Evolutionary conservation across 1,140 invertebrate genomes (phyloP), one percentile per base, ranked within the genome.

Genomic region (Lysiphlebus fabarum): DNA sequence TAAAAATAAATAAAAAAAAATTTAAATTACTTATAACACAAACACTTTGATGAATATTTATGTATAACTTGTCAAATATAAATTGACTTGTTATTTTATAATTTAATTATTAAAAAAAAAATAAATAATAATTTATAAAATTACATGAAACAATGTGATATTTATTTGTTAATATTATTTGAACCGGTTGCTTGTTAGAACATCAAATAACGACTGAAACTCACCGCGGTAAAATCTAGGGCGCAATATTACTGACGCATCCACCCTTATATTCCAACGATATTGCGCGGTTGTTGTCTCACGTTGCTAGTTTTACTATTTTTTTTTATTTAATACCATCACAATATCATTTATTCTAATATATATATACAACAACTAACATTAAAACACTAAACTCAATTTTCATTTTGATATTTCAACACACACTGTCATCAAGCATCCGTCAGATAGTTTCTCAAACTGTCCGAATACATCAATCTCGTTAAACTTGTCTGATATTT

Each of bases 191-290:
- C 73, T 75, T 66, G 69, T 63, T 70, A 67, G 73, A 62, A 67
- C 68, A 70, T 73, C 70, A 68, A 67, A 72, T 65, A 73, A 69
- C 68, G 68, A 76, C 75, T 77, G 74, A 61, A 70, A 64, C 64
- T 58, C 61, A 61, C 67, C 69, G 71, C 70, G 69, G 70, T 62
- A 65, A 69, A 66, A 70, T 62, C 66, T 65, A 68, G 57, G 63
- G 75, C 75, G 75, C 75, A 77, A 65, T 70, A 68, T 68, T 54
- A 62, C 65, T 65, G 8, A 77, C 73, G 73, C 75, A 76, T 67
- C 70, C 60, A 67, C 60, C 69, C 64, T 66, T 63, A 64, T 63
- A 56, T 49, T 58, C 57, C 57, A 26, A 47, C 58, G 54, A 48
- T 41, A 62, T 54, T 38, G 50, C 58, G 36, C 45, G 36, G 45